These are phyloP conservation scores for Ia io DNA, from an alignment of 2,113 vertebrate species.

Conservation along the genomic window DNA sequence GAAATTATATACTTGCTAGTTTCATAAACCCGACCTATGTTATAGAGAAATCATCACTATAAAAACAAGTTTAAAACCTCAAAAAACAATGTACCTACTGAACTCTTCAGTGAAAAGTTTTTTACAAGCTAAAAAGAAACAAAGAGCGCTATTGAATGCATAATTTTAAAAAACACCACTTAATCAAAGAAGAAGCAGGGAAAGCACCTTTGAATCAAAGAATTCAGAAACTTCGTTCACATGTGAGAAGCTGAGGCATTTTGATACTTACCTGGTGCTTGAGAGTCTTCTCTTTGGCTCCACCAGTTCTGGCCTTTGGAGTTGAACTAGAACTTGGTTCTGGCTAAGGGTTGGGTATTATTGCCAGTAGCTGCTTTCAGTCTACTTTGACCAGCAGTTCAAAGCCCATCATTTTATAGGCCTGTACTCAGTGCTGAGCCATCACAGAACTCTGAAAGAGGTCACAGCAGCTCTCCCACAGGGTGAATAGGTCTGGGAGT, in stretches of 20 bases:
- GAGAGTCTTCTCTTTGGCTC: neutral
- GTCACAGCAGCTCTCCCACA: constrained; percentile 86
- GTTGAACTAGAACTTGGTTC: neutral
- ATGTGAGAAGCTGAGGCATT: neutral
- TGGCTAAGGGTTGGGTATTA: neutral
- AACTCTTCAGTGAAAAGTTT: neutral
- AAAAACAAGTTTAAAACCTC: neutral
- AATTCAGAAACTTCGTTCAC: neutral
- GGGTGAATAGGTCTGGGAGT: constrained; percentile 77
- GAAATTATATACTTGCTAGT: neutral
- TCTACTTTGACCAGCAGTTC: constrained; percentile 78
- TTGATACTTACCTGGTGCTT: constrained; percentile 18
- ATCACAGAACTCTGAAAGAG: constrained; percentile 87
- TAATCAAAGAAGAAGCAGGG: neutral
- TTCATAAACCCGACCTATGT: neutral
- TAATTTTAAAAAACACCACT: neutral
- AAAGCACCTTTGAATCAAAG: neutral
- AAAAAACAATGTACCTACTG: neutral
- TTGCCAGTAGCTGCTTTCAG: constrained; percentile 68
- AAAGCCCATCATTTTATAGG: constrained; percentile 88
- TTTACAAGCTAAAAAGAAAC: neutral
- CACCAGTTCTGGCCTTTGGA: neutral
- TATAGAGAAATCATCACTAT: neutral
- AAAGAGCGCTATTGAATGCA: neutral
- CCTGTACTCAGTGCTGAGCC: constrained; percentile 76